Base-by-base conservation (phyloP, 2,797 vertebrate genomes). In the Microctenopoma steveboyesi region DNA sequence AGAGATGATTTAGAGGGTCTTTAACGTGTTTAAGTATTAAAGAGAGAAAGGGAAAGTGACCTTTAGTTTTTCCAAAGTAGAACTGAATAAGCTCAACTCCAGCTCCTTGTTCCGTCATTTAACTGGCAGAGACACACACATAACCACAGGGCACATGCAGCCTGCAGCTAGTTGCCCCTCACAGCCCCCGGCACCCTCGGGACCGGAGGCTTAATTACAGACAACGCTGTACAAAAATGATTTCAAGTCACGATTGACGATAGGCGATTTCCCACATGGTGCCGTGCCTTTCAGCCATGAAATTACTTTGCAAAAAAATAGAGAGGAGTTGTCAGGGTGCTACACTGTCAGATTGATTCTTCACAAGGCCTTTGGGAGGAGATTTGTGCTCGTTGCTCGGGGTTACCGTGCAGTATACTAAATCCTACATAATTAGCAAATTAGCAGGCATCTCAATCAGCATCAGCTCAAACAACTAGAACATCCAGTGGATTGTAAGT, bases 281-380 rank as follows among this genome's bases (percentile, higher is more conserved):
- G 46, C 70, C 64, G 82, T 16, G 71, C 60, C 85, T 75, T 59
- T 90, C 88, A 91, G 87, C 83, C 89, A 84, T 93, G 89, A 93
- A 93, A 93, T 91, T 90, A 81, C 81, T 85, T 45, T 4, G 62
- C 50, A 57, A 59, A 65, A 72, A 70, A 83, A 80, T 25, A 73
- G 74, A 78, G 67, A 84, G 64, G 64, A 79, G 70, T 39, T 48
- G 76, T 82, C 67, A 53, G 67, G 59, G 57, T 2, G 79, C 43
- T 25, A 46, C 57, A 1, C 18, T 0, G 64, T n/a, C 43, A 39
- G 56, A 77, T 47, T 65, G 83, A 81, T 74, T 72, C 66, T 1
- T 60, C 69, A 59, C 69, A 46, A 22, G 2, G 66, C 45, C 25
- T 54, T 18, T 6, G n/a, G 60, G 35, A 10, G 59, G 50, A 27